These are phyloP conservation scores for Aphis craccivora DNA, from an alignment of 1,140 invertebrate species.

Conservation along the genomic window DNA sequence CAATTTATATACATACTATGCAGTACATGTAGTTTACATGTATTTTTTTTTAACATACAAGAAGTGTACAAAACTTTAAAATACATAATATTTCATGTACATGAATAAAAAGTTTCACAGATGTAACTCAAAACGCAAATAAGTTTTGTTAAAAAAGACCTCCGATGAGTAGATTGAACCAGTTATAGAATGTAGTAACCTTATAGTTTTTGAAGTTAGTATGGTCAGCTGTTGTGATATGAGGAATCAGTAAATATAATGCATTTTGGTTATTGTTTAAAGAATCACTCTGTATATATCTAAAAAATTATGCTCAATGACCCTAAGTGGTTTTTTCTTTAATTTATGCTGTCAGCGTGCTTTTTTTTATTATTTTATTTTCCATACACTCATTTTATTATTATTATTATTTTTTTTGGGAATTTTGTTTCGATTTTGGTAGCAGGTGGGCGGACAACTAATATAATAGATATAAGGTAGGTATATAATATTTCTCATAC, in stretches of 20 bases:
- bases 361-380: background rate
- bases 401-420: background rate
- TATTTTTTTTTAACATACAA: background rate
- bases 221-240: background rate
- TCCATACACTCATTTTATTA: background rate
- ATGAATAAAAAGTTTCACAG: background rate
- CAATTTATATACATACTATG: background rate
- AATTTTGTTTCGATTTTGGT: background rate
- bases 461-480: background rate
- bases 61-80: background rate
- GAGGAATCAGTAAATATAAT: background rate
- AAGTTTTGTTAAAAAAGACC: too few relatives aligned
- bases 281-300: background rate
- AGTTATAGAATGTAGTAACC: background rate
- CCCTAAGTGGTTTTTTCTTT: slow-evolving; percentile 15
- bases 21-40: background rate
- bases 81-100: background rate
- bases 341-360: background rate
- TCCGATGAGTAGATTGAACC: background rate
- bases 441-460: background rate
- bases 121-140: background rate
- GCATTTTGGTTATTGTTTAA: background rate
- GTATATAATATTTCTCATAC: background rate
- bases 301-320: background rate
- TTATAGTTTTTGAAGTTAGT: too few relatives aligned